These are phyloP conservation scores for Meteorus colon DNA, from an alignment of 2,888 invertebrate species.

Conservation along the genomic window DNA sequence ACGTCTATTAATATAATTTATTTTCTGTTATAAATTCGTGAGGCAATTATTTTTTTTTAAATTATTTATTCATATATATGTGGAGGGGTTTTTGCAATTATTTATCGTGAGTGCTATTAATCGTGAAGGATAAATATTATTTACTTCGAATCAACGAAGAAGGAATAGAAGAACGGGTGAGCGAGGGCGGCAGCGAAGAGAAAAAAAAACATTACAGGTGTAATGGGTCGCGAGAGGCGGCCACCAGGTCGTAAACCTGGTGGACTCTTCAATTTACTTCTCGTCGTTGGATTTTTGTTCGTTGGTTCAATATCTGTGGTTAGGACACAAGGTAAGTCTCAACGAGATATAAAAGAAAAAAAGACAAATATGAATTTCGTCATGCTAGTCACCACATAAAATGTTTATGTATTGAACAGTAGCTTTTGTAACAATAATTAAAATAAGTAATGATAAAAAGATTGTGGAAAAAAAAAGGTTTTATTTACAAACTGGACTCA, in stretches of 20 bases:
- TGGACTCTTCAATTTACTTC: constrained; percentile 48
- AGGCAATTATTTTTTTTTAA: background rate
- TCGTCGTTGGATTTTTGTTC: constrained; percentile 48
- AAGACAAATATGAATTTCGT: constrained; percentile 18
- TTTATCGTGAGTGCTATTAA: constrained; percentile 19
- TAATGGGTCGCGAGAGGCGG: constrained; percentile 54
- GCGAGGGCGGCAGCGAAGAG: constrained; percentile 25
- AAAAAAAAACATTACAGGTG: constrained; percentile 38
- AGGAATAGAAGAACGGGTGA: constrained; percentile 24
- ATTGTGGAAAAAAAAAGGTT: background rate
- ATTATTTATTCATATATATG: background rate
- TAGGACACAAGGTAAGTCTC: constrained; percentile 50
- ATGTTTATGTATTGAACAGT: background rate
- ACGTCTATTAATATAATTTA: background rate
- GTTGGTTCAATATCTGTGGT: constrained; percentile 45
- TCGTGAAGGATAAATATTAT: constrained; percentile 27
- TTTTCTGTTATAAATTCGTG: constrained; percentile 1
- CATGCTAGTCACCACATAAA: background rate
- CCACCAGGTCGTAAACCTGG: constrained; percentile 55
- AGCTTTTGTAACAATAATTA: background rate
- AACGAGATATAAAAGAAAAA: background rate
- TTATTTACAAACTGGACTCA: constrained; percentile 15
- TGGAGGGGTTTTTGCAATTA: background rate
- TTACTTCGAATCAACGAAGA: constrained; percentile 2
- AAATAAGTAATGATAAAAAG: background rate